phyloP scores from a whole-genome alignment of 2,888 invertebrate genomes.

The Mongoloraphidia duomilia region DNA sequence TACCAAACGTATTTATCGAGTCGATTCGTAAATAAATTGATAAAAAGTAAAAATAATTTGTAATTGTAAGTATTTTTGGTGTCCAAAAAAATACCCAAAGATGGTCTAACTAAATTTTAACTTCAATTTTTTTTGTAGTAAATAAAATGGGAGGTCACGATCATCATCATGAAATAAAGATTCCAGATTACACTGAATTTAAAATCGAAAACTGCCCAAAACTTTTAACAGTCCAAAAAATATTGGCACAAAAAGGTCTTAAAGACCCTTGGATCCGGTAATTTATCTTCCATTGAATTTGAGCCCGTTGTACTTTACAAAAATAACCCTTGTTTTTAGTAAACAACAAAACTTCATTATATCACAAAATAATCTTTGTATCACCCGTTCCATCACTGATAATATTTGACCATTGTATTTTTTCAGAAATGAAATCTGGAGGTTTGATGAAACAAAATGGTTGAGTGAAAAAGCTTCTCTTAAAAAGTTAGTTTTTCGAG shows the following conservation, averaged over 20 bases:
- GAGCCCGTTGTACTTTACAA: too few relatives aligned
- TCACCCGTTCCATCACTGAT: too few relatives aligned
- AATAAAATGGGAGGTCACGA: slow-evolving; percentile 22
- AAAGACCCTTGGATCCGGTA: slow-evolving; percentile 80
- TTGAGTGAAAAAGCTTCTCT: slow-evolving; percentile 36
- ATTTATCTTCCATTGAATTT: neutral
- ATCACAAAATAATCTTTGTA: too few relatives aligned
- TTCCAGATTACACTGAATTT: slow-evolving; percentile 61
- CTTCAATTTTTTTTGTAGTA: too few relatives aligned
- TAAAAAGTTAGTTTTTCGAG: slow-evolving; percentile 40
- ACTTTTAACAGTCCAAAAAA: slow-evolving; percentile 45
- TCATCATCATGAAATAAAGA: slow-evolving; percentile 36
- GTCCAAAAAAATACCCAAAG: too few relatives aligned
- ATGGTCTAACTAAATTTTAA: too few relatives aligned
- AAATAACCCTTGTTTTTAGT: too few relatives aligned
- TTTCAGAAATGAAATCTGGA: slow-evolving; percentile 70
- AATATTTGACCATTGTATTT: neutral
- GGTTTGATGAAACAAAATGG: slow-evolving; percentile 46
- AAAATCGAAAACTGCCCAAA: slow-evolving; percentile 55
- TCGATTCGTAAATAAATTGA: too few relatives aligned
- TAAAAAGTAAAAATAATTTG: too few relatives aligned
- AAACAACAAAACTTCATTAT: too few relatives aligned
- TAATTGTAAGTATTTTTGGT: too few relatives aligned
- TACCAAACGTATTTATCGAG: too few relatives aligned
- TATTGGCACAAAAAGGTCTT: slow-evolving; percentile 54